A percentile compares a stretch with the other conserved stretches of the same genome.
Conservation (phyloP, 2,888 invertebrate genomes). For the Spodoptera picta region DNA sequence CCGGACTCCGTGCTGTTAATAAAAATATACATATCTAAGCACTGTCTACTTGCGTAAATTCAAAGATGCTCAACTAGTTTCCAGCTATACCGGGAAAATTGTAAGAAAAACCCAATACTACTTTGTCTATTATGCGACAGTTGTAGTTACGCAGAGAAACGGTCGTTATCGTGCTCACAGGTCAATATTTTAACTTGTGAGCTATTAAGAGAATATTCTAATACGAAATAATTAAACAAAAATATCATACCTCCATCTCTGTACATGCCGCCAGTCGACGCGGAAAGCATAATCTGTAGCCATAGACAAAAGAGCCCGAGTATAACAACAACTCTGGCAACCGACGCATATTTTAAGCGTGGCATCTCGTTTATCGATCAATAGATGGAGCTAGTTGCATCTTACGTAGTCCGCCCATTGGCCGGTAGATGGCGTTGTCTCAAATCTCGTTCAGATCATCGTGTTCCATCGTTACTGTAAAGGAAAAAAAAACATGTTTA, state of each 20-base stretch:
- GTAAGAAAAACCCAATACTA: too few species aligned
- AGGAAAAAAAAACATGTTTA: background rate
- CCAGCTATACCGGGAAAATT: too few species aligned
- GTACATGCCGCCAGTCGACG: slow-evolving; percentile 73
- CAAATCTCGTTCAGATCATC: slow-evolving; percentile 43
- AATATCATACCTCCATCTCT: slow-evolving; percentile 71
- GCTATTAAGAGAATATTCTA: too few species aligned
- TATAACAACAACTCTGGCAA: slow-evolving; percentile 79
- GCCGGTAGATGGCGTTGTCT: slow-evolving; percentile 60
- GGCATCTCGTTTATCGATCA: slow-evolving; percentile 79
- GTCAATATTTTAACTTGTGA: too few species aligned
- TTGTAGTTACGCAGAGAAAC: too few species aligned
- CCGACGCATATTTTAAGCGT: slow-evolving; percentile 81
- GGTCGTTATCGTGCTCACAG: too few species aligned
- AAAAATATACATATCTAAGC: too few species aligned
- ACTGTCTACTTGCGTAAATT: too few species aligned
- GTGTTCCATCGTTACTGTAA: slow-evolving; percentile 29
- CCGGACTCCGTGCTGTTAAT: too few species aligned
- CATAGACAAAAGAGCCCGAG: slow-evolving; percentile 80
- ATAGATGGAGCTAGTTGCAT: slow-evolving; percentile 62
- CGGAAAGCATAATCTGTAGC: slow-evolving; percentile 84
- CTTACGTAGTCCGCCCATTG: slow-evolving; percentile 52
- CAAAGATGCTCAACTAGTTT: too few species aligned
- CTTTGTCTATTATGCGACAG: too few species aligned
- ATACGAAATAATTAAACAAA: too few species aligned